A percentile compares a stretch with the other conserved stretches of the same genome.
These are phyloP conservation scores for Standfussiana lucernea DNA, from an alignment of 2,888 invertebrate genomes.

Conservation along the genomic window DNA sequence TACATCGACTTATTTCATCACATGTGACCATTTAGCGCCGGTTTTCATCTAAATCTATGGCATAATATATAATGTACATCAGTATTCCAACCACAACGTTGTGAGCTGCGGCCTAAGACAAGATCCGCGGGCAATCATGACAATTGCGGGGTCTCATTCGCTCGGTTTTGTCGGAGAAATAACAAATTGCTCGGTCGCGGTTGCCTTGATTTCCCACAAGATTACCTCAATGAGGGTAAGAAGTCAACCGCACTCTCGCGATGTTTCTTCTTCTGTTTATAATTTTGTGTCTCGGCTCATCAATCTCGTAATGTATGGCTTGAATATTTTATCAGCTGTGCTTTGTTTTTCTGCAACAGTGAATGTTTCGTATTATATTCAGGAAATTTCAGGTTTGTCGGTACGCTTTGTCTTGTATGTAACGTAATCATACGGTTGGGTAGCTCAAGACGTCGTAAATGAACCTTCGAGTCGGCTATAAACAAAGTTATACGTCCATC, in stretches of 20 bases:
- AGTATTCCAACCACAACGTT: conserved; percentile 71
- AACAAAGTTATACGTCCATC: conserved; percentile 9
- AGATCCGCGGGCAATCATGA: conserved; percentile 60
- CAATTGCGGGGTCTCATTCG: conserved; percentile 71
- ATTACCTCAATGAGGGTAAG: conserved; percentile 84
- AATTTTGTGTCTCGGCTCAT: conserved; percentile 76
- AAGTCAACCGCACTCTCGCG: conserved; percentile 78
- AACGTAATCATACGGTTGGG: conserved; percentile 48
- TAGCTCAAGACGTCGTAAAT: conserved; percentile 22
- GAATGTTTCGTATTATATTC: conserved; percentile 25
- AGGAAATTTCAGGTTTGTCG: conserved; percentile 13
- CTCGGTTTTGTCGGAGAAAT: conserved; percentile 77
- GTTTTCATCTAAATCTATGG: conserved; percentile 64
- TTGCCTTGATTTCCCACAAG: conserved; percentile 86
- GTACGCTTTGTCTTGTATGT: conserved; percentile 18
- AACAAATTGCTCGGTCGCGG: conserved; percentile 83
- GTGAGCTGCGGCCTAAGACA: conserved; percentile 61
- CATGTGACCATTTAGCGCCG: conserved; percentile 58
- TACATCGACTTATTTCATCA: conserved; percentile 47
- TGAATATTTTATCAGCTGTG: conserved; percentile 68
- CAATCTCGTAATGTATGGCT: conserved; percentile 68
- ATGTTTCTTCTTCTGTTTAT: conserved; percentile 75
- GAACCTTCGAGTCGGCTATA: conserved; percentile 16
- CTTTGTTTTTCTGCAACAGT: conserved; percentile 54
- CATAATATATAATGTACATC: conserved; percentile 71